Evolutionary conservation across 2,888 invertebrate genomes (phyloP), one percentile per base, ranked within the genome.

Genomic region (Lasioglossum vierecki): DNA sequence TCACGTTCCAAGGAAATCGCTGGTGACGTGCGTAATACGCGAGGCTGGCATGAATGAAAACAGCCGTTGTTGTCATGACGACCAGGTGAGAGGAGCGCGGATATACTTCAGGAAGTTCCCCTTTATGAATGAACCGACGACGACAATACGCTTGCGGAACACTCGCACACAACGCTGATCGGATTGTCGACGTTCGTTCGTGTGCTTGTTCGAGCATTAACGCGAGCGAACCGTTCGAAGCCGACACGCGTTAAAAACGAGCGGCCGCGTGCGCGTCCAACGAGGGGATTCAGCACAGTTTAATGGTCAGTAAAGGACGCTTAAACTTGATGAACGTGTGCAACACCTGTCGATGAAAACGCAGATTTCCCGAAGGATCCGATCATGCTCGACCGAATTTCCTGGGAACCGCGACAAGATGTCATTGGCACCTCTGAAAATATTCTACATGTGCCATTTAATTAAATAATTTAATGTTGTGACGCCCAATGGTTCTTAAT

Each of bases 121-220:
- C 71, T 83, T 90, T 76, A 88, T 90, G 90, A 90, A 90, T 90
- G 90, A 88, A 83, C 26, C 53, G 53, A 53, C 83, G 80, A 76
- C 44, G 76, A 39, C 76, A 78, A 70, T 79, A 78, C 71, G 44
- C 15, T 39, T 13, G 15, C 22, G 5, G 22, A 39, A 53, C 18
- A 26, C 4, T 39, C 46, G 60, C 60, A 13, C 26, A n/a, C 35
- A 8, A 1, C 66, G 13, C 4, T 30, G 63, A 46, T 11, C 9
- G 18, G 30, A 68, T 63, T 44, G 60, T 3, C 26, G 0, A 26
- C 60, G 26, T 11, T 4, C 60, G 60, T 26, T 26, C 26, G 60
- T 26, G 60, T 13, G 60, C 11, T 30, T 26, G 60, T 60, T n/a
- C 26, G 53, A 41, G 66, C 78, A 49, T 76, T 70, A 46, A 53